Conservation (phyloP, 2,113 vertebrate species). For the Ariopsis seemanni region DNA sequence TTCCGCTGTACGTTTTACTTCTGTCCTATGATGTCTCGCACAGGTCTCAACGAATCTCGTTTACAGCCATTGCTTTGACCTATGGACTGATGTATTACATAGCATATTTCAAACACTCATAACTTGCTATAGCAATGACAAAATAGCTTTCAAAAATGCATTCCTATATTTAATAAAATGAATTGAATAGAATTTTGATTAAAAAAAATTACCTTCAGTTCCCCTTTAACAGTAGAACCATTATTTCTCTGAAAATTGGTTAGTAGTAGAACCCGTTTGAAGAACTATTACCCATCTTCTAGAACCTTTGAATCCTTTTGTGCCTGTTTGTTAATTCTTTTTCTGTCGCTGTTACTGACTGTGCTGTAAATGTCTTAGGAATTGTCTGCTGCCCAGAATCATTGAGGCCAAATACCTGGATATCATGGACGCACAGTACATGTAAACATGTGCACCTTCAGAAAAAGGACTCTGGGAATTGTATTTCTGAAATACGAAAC, state of each 20-base stretch:
- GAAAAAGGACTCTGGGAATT: constrained; percentile 53
- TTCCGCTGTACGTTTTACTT: too few species aligned
- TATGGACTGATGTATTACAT: too few species aligned
- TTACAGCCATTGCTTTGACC: too few species aligned
- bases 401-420: constrained; percentile 97
- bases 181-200: too few species aligned
- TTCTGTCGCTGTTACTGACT: constrained; percentile 3
- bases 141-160: too few species aligned
- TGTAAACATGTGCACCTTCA: constrained; percentile 63
- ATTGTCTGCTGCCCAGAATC: constrained; percentile 90
- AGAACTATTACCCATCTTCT: neutral
- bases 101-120: too few species aligned
- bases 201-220: too few species aligned
- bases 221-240: neutral
- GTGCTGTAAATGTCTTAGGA: constrained; percentile 71
- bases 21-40: too few species aligned
- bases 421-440: constrained; percentile 93
- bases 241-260: neutral
- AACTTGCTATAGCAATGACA: too few species aligned
- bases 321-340: neutral
- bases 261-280: neutral
- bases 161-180: too few species aligned
- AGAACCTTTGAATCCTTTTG: neutral
- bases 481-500: constrained; percentile 74
- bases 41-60: too few species aligned